Conservation (phyloP, 2,113 vertebrate genomes). For the Carettochelys insculpta region DNA sequence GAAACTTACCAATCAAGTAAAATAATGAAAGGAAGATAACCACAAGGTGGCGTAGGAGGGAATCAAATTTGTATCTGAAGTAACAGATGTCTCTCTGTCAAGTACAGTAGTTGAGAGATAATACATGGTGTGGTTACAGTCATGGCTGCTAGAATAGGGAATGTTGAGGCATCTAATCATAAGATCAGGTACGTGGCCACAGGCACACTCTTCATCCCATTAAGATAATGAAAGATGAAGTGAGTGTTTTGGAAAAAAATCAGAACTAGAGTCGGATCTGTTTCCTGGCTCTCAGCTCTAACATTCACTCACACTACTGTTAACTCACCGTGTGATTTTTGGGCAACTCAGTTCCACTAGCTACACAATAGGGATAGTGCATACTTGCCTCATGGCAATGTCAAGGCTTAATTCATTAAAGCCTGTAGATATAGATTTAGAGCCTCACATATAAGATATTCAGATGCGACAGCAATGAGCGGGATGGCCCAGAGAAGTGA, state of each 20-base stretch:
- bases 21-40: not conserved
- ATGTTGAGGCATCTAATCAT: not conserved
- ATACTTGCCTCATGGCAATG: slow-evolving; percentile 22
- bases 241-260: slow-evolving; percentile 10
- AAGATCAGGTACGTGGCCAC: slow-evolving; percentile 2
- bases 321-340: slow-evolving; percentile 12
- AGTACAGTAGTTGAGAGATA: not conserved
- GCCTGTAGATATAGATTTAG: not conserved
- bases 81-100: not conserved
- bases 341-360: slow-evolving; percentile 46
- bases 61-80: not conserved
- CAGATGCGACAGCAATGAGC: not conserved
- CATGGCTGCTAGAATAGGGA: not conserved
- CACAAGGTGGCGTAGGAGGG: not conserved
- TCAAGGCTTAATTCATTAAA: not conserved
- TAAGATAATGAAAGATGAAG: not conserved
- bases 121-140: not conserved
- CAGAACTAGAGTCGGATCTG: not conserved
- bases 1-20: not conserved
- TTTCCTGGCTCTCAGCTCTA: not conserved
- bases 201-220: not conserved
- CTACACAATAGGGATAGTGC: slow-evolving; percentile 47
- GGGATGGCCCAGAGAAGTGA: not conserved
- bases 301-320: not conserved
- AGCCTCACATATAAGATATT: not conserved